These are phyloP conservation scores for Diabrotica balteata DNA, from an alignment of 2,888 invertebrate species.

Conservation along the genomic window DNA sequence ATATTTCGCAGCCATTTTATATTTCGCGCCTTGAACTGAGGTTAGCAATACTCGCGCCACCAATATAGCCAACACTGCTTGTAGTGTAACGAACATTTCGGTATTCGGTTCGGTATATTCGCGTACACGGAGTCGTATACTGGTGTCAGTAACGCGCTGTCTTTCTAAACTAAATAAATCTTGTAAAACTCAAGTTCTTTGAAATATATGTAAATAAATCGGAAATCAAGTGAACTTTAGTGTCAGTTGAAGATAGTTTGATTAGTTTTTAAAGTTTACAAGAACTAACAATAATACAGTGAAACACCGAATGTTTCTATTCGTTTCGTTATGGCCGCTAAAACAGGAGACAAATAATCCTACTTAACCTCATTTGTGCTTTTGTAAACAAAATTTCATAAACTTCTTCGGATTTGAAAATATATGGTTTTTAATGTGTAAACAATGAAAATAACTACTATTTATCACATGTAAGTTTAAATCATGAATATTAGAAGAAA, in stretches of 20 bases:
- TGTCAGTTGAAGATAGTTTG: slow-evolving; percentile 42
- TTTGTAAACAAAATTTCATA: slow-evolving; percentile 49
- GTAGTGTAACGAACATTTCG: slow-evolving; percentile 50
- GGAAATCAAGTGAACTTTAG: slow-evolving; percentile 40
- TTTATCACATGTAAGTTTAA: slow-evolving; percentile 24
- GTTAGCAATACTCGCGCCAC: slow-evolving; percentile 62
- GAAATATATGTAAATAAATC: slow-evolving; percentile 32
- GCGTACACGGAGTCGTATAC: slow-evolving; percentile 39
- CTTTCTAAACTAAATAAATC: slow-evolving; percentile 45
- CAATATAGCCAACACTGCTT: slow-evolving; percentile 66
- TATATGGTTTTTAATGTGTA: slow-evolving; percentile 23
- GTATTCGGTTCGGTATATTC: slow-evolving; percentile 39
- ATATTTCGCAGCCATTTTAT: slow-evolving; percentile 69
- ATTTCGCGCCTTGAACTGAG: slow-evolving; percentile 64
- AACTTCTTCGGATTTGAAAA: slow-evolving; percentile 30
- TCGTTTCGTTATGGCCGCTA: slow-evolving; percentile 60
- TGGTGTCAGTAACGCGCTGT: slow-evolving; percentile 48
- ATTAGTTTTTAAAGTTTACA: slow-evolving; percentile 36
- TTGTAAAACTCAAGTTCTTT: slow-evolving; percentile 35
- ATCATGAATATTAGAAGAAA: slow-evolving; percentile 35
- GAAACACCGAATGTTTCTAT: slow-evolving; percentile 56
- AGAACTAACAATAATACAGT: slow-evolving; percentile 51
- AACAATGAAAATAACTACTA: slow-evolving; percentile 26
- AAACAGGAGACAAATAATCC: slow-evolving; percentile 57
- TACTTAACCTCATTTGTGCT: slow-evolving; percentile 58